Base-by-base conservation (phyloP, 2,797 vertebrate genomes). In the Hoplostethus mediterraneus region DNA sequence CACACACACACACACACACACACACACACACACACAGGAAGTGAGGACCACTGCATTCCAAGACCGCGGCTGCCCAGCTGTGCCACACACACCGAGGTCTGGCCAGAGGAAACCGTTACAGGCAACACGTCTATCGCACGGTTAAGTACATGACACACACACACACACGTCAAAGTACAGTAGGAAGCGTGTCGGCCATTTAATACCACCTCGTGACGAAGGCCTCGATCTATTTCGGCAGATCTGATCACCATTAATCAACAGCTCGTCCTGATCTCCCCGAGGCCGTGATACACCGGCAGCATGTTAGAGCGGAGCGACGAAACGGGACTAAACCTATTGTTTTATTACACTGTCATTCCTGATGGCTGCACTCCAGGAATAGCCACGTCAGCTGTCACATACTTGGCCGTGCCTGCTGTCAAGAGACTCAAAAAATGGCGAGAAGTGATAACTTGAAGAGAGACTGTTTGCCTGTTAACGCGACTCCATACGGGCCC, bases 11-110 rank as follows among this genome's bases (percentile, higher is more conserved):
- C 56, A 40, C 60, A 51, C 52, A 68, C 63, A 62, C n/a, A 73
- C 57, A 66, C 38, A 64, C 73, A 71, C 63, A 82, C 51, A 69
- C 66, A 78, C 16, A 28, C 51, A 89, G 89, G 91, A 92, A 90
- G 89, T 86, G 58, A 81, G 63, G 82, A 87, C 73, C 77, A 57
- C 79, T 81, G 80, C 88, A 91, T 92, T 91, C 90, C 86, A 75
- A 80, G 25, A 77, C 14, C 75, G 51, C 9, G 36, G 75, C 83
- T 82, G 78, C 75, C 77, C 83, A 88, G 84, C 87, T 89, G 85
- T 85, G 75, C 77, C 72, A 63, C 81, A 72, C 68, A 77, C 49
- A 9, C 30, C 0, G 3, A 75, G 33, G 21, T 64, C 44, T 55
- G 61, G 48, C 49, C 62, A 59, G 31, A 3, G 73, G 72, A 86